A percentile compares a stretch with the other conserved stretches of the same genome.
These are phyloP conservation scores for Amitus sp. DNA, from an alignment of 2,888 invertebrate genomes.

Conservation along the genomic window DNA sequence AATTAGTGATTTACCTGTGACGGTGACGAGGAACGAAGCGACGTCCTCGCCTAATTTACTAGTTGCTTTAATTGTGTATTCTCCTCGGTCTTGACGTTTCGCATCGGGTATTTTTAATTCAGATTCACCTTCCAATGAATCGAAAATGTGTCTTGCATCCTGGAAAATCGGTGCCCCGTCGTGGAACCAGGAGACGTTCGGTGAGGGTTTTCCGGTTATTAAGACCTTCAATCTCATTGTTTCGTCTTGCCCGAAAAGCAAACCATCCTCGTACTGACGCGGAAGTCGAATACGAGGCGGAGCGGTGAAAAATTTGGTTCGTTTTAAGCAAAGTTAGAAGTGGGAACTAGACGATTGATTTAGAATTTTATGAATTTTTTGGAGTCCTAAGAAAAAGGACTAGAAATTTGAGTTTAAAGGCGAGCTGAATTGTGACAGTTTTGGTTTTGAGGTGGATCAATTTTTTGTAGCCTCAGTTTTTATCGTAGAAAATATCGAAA, in stretches of 20 bases:
- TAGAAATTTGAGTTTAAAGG: too few relatives aligned
- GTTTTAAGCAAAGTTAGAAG: too few relatives aligned
- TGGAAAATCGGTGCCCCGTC: slow-evolving; percentile 75
- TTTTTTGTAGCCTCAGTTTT: too few relatives aligned
- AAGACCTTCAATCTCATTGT: slow-evolving; percentile 85
- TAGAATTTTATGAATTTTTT: too few relatives aligned
- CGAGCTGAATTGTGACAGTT: too few relatives aligned
- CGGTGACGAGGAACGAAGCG: slow-evolving; percentile 84
- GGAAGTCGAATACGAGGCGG: slow-evolving; percentile 85
- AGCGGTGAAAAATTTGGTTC: slow-evolving; percentile 65
- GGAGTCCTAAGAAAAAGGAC: too few relatives aligned
- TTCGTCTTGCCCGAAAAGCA: slow-evolving; percentile 88
- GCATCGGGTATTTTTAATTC: slow-evolving; percentile 81
- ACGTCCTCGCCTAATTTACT: slow-evolving; percentile 86
- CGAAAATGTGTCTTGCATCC: slow-evolving; percentile 55
- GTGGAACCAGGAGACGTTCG: slow-evolving; percentile 85
- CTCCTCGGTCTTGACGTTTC: slow-evolving; percentile 84
- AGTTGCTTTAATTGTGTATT: slow-evolving; percentile 83
- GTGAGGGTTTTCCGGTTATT: slow-evolving; percentile 86
- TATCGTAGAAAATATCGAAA: neutral
- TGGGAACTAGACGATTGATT: too few relatives aligned
- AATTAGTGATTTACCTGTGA: slow-evolving; percentile 75
- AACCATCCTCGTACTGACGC: slow-evolving; percentile 86
- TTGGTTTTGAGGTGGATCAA: too few relatives aligned
- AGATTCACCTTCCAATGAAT: slow-evolving; percentile 72